phyloP scores from a whole-genome alignment of 2,888 invertebrate species.

The Apotomis capreana region DNA sequence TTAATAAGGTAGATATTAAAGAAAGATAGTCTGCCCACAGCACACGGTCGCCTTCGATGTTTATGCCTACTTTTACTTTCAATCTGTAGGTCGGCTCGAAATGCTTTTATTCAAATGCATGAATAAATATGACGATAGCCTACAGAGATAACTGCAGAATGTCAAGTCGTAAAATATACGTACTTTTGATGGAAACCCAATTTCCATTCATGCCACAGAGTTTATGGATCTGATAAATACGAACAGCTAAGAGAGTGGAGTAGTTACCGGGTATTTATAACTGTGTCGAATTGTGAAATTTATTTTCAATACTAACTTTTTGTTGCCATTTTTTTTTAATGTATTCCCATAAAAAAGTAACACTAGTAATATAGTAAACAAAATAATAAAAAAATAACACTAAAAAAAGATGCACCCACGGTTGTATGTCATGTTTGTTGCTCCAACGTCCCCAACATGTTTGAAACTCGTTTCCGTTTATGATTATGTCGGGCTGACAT shows the following conservation, averaged over 20 bases:
- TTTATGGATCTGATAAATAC: neutral
- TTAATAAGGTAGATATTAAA: too few species aligned
- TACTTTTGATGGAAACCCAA: neutral
- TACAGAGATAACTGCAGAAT: constrained; percentile 6
- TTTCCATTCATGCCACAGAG: constrained; percentile 7
- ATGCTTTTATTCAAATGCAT: constrained; percentile 20
- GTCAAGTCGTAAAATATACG: neutral
- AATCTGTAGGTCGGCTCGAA: constrained; percentile 5
- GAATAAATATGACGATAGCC: constrained; percentile 1
- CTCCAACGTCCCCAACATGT: too few species aligned
- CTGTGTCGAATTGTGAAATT: too few species aligned
- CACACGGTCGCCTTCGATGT: constrained; percentile 1
- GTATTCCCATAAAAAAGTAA: too few species aligned
- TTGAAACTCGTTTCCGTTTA: too few species aligned
- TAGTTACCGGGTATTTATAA: too few species aligned
- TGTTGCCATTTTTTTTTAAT: too few species aligned
- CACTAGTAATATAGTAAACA: too few species aligned
- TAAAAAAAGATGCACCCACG: too few species aligned
- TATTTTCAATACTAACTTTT: too few species aligned
- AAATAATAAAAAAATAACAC: too few species aligned
- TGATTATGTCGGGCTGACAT: too few species aligned
- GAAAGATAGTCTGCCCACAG: neutral
- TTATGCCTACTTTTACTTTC: constrained; percentile 9
- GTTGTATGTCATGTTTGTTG: neutral
- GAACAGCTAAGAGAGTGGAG: neutral